Percentiles rank a stretch among this genome's conserved stretches.
These are phyloP conservation scores for Cistogaster globosa DNA, from an alignment of 2,888 invertebrate species.

Conservation along the genomic window DNA sequence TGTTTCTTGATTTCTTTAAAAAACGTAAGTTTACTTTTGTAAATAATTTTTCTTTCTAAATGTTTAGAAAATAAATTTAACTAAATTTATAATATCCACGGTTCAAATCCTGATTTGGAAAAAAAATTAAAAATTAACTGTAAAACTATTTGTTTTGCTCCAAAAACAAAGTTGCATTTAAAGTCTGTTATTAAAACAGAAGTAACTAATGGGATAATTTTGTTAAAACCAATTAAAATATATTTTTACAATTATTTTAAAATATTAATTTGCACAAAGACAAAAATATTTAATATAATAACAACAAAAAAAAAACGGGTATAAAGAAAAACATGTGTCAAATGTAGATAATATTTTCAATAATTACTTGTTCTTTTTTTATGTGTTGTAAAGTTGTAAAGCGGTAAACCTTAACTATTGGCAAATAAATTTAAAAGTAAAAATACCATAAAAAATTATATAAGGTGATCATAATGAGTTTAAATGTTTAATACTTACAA, in stretches of 20 bases:
- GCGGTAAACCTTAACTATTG: conserved; percentile 3
- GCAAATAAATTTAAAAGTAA: conserved; percentile 50
- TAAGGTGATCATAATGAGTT: conserved; percentile 41
- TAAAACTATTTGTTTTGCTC: no score
- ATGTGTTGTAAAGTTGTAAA: background rate
- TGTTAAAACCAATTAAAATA: conserved; percentile 32
- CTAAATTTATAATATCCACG: no score
- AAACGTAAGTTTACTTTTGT: no score
- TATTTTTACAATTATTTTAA: conserved; percentile 22
- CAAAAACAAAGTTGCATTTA: background rate
- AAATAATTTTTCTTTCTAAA: no score
- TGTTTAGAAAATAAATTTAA: no score
- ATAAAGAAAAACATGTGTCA: conserved; percentile 23
- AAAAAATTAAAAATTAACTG: no score
- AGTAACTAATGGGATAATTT: conserved; percentile 5
- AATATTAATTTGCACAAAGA: conserved; percentile 14
- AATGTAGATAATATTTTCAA: conserved; percentile 28
- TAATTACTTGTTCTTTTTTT: conserved; percentile 9
- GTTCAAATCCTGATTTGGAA: no score
- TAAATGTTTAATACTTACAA: conserved; percentile 1
- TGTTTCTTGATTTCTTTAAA: no score
- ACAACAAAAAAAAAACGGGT: conserved; percentile 19
- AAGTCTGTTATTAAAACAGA: background rate
- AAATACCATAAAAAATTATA: conserved; percentile 66
- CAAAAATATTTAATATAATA: background rate